Base-by-base conservation (phyloP, 2,113 vertebrate genomes). In the Limanda limanda region DNA sequence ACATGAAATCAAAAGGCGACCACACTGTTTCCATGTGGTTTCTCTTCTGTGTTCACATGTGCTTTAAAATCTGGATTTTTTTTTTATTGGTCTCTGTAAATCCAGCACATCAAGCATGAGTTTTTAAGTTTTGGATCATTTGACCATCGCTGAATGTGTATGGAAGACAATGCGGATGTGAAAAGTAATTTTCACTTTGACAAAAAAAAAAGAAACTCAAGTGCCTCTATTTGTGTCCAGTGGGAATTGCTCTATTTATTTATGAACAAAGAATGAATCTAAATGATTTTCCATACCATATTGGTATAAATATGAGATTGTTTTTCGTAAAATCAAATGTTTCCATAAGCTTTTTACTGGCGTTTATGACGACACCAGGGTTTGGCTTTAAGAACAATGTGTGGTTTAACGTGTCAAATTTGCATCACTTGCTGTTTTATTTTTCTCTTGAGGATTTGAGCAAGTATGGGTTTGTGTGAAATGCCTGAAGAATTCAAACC, bases 251-350 rank as follows among this genome's bases (percentile, higher is more conserved):
- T 94, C 92, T 94, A 94, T 92, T 93, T 94, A 94, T 94, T 94
- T 93, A 92, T 92, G 90, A 93, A 93, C 82, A 91, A 91, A 93
- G 86, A 93, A 91, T 92, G 91, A 93, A 91, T 92, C 88, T 89
- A 92, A 92, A 89, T 93, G 84, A 93, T 93, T 93, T 94, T 94
- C 89, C 94, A 94, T 95, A 95, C 94, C 94, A 95, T 95, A 95
- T 95, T 95, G 94, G 94, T 95, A 95, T 94, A 93, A 92, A 88
- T 89, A 94, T 91, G 87, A 92, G 81, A 92, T 92, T 91, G 85
- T 92, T 93, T 93, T 93, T 93, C 87, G 82, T 94, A 92, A 93
- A 92, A 91, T 92, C 79, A 82, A 91, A 92, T 94, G 93, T 94
- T 92, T 94, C 94, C 88, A 91, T 93, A 83, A 92, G 87, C 92